Evolutionary conservation across 2,888 invertebrate species (phyloP).

Genomic region (Sinodicranocentrus sp.): DNA sequence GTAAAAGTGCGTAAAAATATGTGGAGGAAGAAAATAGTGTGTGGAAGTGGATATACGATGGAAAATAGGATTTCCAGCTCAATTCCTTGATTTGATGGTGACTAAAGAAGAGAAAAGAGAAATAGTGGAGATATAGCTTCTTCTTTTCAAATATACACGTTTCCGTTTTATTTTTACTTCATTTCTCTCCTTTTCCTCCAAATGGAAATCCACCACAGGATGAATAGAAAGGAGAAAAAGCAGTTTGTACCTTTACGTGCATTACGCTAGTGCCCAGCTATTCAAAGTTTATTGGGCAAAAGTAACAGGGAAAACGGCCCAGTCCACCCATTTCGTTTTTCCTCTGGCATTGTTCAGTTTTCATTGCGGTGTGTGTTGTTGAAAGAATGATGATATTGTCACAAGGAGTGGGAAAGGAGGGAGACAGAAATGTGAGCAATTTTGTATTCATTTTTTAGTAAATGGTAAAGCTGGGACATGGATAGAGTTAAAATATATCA

Average conservation of each 20-base stretch:
- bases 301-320: slow-evolving; percentile 31
- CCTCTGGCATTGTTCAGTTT: slow-evolving; percentile 4
- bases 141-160: slow-evolving; percentile 22
- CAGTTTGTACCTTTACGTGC: neutral
- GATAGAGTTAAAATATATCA: too few relatives aligned
- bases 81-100: slow-evolving; percentile 52
- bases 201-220: neutral
- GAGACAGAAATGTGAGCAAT: slow-evolving; percentile 31
- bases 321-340: slow-evolving; percentile 21
- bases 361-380: neutral
- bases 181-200: neutral
- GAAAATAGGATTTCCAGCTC: slow-evolving; percentile 65
- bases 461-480: slow-evolving; percentile 7
- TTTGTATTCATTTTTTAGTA: slow-evolving; percentile 47
- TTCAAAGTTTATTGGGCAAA: slow-evolving; percentile 57
- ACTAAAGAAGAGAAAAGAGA: slow-evolving; percentile 17
- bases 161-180: neutral
- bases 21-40: slow-evolving; percentile 18
- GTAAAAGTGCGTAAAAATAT: slow-evolving; percentile 46
- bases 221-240: neutral
- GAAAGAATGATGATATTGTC: slow-evolving; percentile 25
- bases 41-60: slow-evolving; percentile 15
- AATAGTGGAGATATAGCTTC: neutral
- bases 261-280: slow-evolving; percentile 6
- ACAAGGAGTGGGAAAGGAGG: neutral